Base-by-base conservation (phyloP, 2,113 vertebrate species). In the Barbus barbus region DNA sequence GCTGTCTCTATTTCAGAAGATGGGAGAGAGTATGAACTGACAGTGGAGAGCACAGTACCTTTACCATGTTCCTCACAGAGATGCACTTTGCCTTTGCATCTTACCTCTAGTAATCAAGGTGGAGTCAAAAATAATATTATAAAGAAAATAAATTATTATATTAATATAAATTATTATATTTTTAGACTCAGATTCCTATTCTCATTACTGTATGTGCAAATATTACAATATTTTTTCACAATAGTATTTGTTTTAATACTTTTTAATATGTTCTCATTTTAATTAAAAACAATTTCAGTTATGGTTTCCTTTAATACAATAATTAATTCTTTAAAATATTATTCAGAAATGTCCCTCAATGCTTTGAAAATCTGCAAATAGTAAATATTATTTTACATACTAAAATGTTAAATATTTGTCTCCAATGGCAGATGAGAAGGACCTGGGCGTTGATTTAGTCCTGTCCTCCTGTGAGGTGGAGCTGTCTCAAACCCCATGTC, bases 391-490 rank as follows among this genome's bases (percentile, higher is more conserved):
- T 12, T 58, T 56, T 22, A 22, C 53, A 56, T 56, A 56, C 53
- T 56, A n/a, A n/a, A n/a, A 58, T 58, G 53, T 58, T 58, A n/a
- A n/a, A 28, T 3, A 65, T 28, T 67, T 81, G 4, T 31, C 12
- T 51, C 20, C 69, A 41, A 0, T 51, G 28, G 44, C 77, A 94
- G 94, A 86, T 22, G 89, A 91, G 13, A 84, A 51, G 20, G 84
- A 88, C 0, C 71, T 90, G 76, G 94, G 93, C 51, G 90, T 94
- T 84, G 96, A 97, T 88, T 85, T 97, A 92, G 94, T 91, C 9
- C 91, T 98, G 84, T 97, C 97, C 78, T 95, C 96, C 77, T 98
- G 97, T 82, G 92, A 83, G 0, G 93, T 95, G 93, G 92, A 95
- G 79, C 93, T 99, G 85, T 81, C 87, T 71, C 92, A 78, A 85